These are phyloP conservation scores for Sinonovacula constricta DNA, from an alignment of 1,140 invertebrate species.

Conservation along the genomic window DNA sequence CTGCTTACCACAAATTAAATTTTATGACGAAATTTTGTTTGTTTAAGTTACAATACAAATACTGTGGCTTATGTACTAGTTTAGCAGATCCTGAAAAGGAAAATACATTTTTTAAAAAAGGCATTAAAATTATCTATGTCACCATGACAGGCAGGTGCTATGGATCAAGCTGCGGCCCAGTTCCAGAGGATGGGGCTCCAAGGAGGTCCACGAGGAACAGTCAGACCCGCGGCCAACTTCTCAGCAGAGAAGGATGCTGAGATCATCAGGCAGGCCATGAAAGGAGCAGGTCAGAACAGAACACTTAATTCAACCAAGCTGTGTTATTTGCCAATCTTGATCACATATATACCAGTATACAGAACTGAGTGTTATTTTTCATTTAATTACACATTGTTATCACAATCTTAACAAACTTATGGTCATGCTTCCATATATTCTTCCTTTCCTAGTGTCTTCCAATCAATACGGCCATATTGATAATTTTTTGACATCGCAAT, in stretches of 20 bases:
- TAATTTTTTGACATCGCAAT: too few relatives aligned
- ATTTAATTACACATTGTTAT: too few relatives aligned
- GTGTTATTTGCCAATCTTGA: too few relatives aligned
- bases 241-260: slow-evolving; percentile 73
- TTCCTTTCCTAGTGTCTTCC: too few relatives aligned
- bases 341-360: too few relatives aligned
- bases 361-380: too few relatives aligned
- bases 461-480: too few relatives aligned
- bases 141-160: neutral
- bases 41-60: neutral
- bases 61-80: neutral
- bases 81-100: neutral
- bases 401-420: too few relatives aligned
- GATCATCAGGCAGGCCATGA: slow-evolving; percentile 73
- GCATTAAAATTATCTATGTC: neutral
- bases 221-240: slow-evolving; percentile 70
- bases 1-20: neutral
- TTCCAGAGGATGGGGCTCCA: slow-evolving; percentile 54
- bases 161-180: slow-evolving; percentile 32
- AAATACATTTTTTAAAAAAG: neutral
- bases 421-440: too few relatives aligned
- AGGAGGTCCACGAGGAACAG: slow-evolving; percentile 64
- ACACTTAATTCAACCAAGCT: too few relatives aligned
- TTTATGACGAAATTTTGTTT: neutral
- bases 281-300: slow-evolving; percentile 72